A percentile compares a stretch with the other conserved stretches of the same genome.
These are phyloP conservation scores for Paragorgia papillata DNA, from an alignment of 92 coral and sea anemone genomes.

Conservation along the genomic window DNA sequence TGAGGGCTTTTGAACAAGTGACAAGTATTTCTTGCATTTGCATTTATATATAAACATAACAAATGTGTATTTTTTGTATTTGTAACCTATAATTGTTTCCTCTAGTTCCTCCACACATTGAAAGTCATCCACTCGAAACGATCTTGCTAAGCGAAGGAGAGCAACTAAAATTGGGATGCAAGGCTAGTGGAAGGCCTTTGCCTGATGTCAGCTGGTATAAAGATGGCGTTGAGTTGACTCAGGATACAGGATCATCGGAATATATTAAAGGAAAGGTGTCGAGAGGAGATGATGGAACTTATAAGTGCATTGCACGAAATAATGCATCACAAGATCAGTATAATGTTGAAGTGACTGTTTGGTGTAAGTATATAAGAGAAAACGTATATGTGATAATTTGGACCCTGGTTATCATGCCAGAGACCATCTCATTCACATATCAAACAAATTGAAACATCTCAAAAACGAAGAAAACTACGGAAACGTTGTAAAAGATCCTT, in stretches of 20 bases:
- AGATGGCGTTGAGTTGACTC: slow-evolving; percentile 9
- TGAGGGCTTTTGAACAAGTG: no score
- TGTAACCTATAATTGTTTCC: no score
- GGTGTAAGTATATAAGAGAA: slow-evolving; percentile 19
- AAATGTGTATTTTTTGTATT: no score
- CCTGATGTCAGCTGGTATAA: slow-evolving; percentile 32
- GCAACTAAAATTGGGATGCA: slow-evolving; percentile 28
- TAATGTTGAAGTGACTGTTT: slow-evolving; percentile 33
- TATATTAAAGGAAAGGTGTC: neutral
- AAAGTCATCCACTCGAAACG: slow-evolving; percentile 19
- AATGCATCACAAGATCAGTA: slow-evolving; percentile 36
- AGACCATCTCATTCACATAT: no score
- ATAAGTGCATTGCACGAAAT: slow-evolving; percentile 18
- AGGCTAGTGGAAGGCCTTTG: slow-evolving; percentile 28
- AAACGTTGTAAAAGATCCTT: no score
- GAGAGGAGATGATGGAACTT: slow-evolving; percentile 23
- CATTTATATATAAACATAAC: no score
- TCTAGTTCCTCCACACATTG: slow-evolving; percentile 35
- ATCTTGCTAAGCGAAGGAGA: slow-evolving; percentile 29
- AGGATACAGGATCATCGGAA: slow-evolving; percentile 20
- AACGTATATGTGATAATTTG: no score
- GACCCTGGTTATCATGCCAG: no score
- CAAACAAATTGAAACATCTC: no score
- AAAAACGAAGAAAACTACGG: no score
- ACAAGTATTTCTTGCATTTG: no score